These are phyloP conservation scores for Melinopterus prodromus DNA, from an alignment of 2,888 invertebrate species.

Conservation along the genomic window DNA sequence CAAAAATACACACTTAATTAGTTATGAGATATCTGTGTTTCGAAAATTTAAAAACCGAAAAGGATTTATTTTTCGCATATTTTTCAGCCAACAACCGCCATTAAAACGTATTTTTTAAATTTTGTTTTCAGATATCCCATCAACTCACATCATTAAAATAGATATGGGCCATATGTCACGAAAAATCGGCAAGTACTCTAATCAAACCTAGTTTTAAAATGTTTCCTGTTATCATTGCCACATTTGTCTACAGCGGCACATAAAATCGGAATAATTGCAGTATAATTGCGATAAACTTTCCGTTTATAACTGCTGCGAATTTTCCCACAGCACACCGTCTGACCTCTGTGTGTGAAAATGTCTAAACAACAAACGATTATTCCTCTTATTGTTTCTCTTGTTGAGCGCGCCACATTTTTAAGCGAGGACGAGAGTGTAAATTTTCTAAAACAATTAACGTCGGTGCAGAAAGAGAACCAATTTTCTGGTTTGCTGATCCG, in stretches of 20 bases:
- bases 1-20: no score
- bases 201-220: neutral
- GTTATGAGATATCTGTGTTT: no score
- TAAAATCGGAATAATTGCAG: constrained; percentile 8
- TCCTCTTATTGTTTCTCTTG: constrained; percentile 10
- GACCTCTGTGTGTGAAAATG: constrained; percentile 7
- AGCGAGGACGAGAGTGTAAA: neutral
- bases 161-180: no score
- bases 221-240: neutral
- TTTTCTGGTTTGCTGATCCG: neutral
- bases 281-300: constrained; percentile 23
- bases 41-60: no score
- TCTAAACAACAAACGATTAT: neutral
- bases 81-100: no score
- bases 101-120: no score
- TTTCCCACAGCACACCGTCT: constrained; percentile 14
- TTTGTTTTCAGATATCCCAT: no score
- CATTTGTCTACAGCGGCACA: neutral
- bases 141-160: no score
- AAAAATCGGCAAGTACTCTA: no score
- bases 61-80: no score
- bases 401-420: neutral
- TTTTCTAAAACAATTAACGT: neutral
- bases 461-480: neutral
- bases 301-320: constrained; percentile 24